These are phyloP conservation scores for Poecilia gillii DNA, from an alignment of 2,797 vertebrate species.

Conservation along the genomic window DNA sequence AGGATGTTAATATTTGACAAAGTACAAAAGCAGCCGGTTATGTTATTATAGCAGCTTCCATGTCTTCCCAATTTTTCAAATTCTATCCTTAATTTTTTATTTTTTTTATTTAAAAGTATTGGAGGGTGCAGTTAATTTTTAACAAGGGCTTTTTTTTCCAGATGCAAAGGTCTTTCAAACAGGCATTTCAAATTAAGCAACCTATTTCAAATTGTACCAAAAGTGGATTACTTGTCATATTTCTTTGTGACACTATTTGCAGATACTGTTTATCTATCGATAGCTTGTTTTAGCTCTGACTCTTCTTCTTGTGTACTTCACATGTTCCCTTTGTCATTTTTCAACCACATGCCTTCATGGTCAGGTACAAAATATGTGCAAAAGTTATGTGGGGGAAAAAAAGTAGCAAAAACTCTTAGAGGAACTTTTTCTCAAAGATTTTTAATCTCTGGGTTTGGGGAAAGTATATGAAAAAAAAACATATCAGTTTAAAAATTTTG, in stretches of 20 bases:
- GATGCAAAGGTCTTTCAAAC: not conserved
- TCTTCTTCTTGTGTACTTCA: not conserved
- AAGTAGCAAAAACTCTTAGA: not conserved
- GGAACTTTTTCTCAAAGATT: not conserved
- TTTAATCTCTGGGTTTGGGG: not conserved
- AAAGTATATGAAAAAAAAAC: not conserved
- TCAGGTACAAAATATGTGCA: not conserved
- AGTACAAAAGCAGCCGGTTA: not conserved
- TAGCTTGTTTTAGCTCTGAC: not conserved
- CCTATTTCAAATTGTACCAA: not conserved
- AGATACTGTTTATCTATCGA: not conserved
- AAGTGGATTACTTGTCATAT: not conserved
- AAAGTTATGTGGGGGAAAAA: not conserved
- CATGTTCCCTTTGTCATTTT: not conserved
- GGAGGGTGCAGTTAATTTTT: not conserved
- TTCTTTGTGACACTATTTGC: not conserved
- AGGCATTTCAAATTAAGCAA: not conserved
- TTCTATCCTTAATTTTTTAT: not conserved
- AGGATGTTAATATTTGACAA: not conserved
- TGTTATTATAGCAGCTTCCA: not conserved
- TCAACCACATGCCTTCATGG: not conserved
- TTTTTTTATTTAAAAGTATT: not conserved
- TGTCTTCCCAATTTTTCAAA: not conserved
- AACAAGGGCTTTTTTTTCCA: no score
- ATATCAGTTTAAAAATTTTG: not conserved